phyloP scores from a whole-genome alignment of 2,888 invertebrate genomes.

The Callyntrura guangdongensis region DNA sequence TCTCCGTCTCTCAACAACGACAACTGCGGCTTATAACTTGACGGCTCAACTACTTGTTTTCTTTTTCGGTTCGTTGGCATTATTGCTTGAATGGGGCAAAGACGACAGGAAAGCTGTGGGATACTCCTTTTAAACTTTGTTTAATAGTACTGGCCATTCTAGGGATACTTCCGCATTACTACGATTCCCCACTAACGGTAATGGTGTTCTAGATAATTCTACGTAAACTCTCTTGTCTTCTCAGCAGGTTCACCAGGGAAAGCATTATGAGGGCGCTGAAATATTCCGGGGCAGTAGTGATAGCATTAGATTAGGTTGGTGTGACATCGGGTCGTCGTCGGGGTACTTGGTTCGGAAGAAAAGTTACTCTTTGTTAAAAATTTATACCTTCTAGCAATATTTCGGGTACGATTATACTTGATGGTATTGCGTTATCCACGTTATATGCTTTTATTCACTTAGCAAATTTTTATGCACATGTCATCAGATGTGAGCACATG shows the following conservation, averaged over 20 bases:
- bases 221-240: neutral
- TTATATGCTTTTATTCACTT: slow-evolving; percentile 25
- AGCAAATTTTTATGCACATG: neutral
- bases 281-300: too few relatives aligned
- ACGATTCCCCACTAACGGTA: slow-evolving; percentile 22
- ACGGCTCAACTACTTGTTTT: slow-evolving; percentile 61
- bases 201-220: slow-evolving; percentile 49
- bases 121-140: slow-evolving; percentile 13
- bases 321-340: neutral
- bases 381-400: neutral
- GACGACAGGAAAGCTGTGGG: slow-evolving; percentile 29
- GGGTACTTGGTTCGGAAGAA: neutral
- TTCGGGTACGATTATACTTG: too few relatives aligned
- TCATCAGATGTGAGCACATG: neutral
- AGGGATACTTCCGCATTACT: neutral
- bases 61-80: slow-evolving; percentile 51
- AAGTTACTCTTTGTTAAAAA: neutral
- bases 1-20: slow-evolving; percentile 72
- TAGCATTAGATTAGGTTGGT: slow-evolving; percentile 9
- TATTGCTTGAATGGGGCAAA: slow-evolving; percentile 1
- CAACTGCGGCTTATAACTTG: slow-evolving; percentile 66
- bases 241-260: neutral
- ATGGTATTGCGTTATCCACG: neutral
- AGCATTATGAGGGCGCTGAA: slow-evolving; percentile 7
- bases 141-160: slow-evolving; percentile 18